Evolutionary conservation across 2,113 vertebrate species (phyloP), one percentile per base, ranked within the genome.

Genomic region (Tachycineta bicolor): DNA sequence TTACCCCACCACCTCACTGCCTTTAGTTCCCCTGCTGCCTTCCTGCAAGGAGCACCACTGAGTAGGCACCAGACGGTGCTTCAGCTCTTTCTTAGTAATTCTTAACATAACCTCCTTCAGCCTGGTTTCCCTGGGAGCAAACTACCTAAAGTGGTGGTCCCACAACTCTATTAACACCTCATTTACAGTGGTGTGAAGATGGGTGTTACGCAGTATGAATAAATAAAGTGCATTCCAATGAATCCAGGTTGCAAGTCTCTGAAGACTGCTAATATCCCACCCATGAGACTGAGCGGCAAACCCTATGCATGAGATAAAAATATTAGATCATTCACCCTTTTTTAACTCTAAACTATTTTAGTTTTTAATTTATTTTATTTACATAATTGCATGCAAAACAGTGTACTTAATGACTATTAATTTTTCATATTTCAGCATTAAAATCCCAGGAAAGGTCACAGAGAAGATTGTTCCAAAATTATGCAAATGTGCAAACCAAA

Each of bases 1-100:
- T 1, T 39, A 7, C 11, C 6, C 2, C 1, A 4, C 0, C 28
- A 63, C 8, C 1, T 14, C 0, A 0, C 16, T 60, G 39, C 19
- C 25, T 16, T 64, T 15, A 17, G 10, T 3, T 78, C 14, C 10
- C 26, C 34, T 26, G 20, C 6, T 2, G 2, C 13, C 11, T 62
- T 83, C 22, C 31, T 58, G 25, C 0, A 2, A 2, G 58, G 33
- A 77, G 20, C 15, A 14, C 14, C 26, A 2, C 14, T 0, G 2
- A 50, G n/a, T 29, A 75, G 33, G 46, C 1, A 2, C 28, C 53
- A 62, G 55, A 28, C 20, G 81, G 44, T 0, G 1, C 21, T 63
- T 78, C 55, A 39, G 15, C 19, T 24, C 25, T 11, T 78, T 70
- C 65, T 46, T 25, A 18, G 23, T 20, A 56, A 67, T 70, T 70